These are phyloP conservation scores for Amphimallon solstitiale DNA, from an alignment of 2,888 invertebrate species.

Conservation along the genomic window DNA sequence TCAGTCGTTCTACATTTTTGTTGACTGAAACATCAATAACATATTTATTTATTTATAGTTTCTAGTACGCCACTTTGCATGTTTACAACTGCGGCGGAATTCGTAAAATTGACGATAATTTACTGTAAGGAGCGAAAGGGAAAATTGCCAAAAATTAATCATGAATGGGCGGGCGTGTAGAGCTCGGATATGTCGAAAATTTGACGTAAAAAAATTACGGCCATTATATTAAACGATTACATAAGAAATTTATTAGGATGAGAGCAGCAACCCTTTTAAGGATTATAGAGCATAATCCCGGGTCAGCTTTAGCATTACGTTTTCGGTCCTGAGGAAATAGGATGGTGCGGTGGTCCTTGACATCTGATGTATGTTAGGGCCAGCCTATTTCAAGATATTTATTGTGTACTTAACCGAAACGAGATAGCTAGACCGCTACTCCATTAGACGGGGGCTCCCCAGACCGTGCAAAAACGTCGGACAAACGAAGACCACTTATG, in stretches of 20 bases:
- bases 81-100: no score
- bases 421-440: slow-evolving; percentile 51
- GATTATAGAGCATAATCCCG: slow-evolving; percentile 41
- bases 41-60: no score
- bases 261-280: slow-evolving; percentile 38
- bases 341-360: slow-evolving; percentile 57
- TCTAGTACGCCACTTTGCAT: no score
- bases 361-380: slow-evolving; percentile 60
- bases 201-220: slow-evolving; percentile 30
- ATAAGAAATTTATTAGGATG: slow-evolving; percentile 38
- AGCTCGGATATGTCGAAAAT: slow-evolving; percentile 12
- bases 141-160: slow-evolving; percentile 19
- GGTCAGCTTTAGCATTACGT: slow-evolving; percentile 50
- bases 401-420: slow-evolving; percentile 63
- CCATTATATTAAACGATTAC: slow-evolving; percentile 37
- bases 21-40: no score
- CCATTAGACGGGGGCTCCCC: slow-evolving; percentile 33
- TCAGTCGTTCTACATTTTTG: no score
- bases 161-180: background rate
- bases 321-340: slow-evolving; percentile 60
- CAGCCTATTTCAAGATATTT: slow-evolving; percentile 62
- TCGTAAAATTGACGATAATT: background rate
- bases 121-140: background rate
- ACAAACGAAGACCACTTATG: slow-evolving; percentile 23
- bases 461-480: slow-evolving; percentile 31